Evolutionary conservation across 2,113 vertebrate species (phyloP).

Genomic region (Psammodynastes pulverulentus): DNA sequence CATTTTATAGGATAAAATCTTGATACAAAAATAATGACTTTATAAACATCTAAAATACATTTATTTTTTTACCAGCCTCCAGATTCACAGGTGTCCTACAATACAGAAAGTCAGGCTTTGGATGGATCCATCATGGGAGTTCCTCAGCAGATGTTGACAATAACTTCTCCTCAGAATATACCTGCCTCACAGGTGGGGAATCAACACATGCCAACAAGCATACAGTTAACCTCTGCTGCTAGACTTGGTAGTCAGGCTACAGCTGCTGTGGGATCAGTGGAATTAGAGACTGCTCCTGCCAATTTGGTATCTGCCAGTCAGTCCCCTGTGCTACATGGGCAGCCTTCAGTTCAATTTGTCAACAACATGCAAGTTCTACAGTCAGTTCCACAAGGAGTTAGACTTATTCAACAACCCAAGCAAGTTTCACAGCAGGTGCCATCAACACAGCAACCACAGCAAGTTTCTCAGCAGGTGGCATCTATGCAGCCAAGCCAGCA

Average conservation of each 20-base stretch:
- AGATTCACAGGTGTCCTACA: conserved; percentile 66
- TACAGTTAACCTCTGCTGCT: conserved; percentile 29
- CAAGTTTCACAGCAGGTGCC: conserved; percentile 19
- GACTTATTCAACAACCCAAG: conserved; percentile 3
- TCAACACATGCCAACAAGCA: conserved; percentile 19
- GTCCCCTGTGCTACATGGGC: conserved; percentile 22
- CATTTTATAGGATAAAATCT: background rate
- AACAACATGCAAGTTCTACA: conserved; percentile 28
- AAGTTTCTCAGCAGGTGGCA: background rate
- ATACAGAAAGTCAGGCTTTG: conserved; percentile 62
- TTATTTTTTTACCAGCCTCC: conserved; percentile 53
- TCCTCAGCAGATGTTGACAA: conserved; percentile 54
- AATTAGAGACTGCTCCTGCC: conserved; percentile 17
- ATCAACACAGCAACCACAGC: background rate
- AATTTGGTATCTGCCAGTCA: conserved; percentile 38
- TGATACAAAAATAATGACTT: background rate
- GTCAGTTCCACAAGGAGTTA: conserved; percentile 33
- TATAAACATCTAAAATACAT: background rate
- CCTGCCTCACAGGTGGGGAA: conserved; percentile 31
- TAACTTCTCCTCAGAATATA: conserved; percentile 41
- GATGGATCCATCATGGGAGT: conserved; percentile 36
- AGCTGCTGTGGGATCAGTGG: conserved; percentile 19
- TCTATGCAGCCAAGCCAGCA: conserved; percentile 30
- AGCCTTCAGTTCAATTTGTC: conserved; percentile 33
- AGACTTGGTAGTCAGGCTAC: conserved; percentile 29